Evolutionary conservation across 2,113 vertebrate genomes (phyloP).

Genomic region (Sapajus apella): DNA sequence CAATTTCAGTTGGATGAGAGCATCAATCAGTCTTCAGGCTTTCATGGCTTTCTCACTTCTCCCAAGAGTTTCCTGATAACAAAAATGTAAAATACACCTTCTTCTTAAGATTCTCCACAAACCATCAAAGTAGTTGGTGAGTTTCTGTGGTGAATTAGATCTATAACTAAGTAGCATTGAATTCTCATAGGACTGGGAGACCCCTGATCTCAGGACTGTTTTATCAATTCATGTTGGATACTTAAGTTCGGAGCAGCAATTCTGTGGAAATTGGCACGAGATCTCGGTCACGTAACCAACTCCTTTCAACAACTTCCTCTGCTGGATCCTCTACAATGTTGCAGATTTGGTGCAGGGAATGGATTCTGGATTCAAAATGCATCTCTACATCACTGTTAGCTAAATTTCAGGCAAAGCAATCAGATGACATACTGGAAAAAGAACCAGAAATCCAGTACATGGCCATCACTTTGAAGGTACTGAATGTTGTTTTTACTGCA

Average conservation of each 20-base stretch:
- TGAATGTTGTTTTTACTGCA: background rate
- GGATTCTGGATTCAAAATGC: background rate
- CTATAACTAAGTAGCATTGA: conserved; percentile 19
- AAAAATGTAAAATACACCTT: background rate
- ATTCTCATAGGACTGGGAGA: background rate
- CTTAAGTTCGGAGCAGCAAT: background rate
- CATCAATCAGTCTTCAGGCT: background rate
- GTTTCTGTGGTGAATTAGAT: background rate
- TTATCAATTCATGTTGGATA: conserved; percentile 1
- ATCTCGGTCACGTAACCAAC: background rate
- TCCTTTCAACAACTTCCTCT: background rate
- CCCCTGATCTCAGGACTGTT: background rate
- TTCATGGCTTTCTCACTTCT: background rate
- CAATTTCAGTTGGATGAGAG: background rate
- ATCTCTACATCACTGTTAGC: background rate
- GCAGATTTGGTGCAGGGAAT: background rate
- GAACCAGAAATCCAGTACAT: background rate
- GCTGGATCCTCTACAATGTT: background rate
- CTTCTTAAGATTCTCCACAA: background rate
- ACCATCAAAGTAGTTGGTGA: conserved; percentile 13
- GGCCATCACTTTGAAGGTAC: background rate
- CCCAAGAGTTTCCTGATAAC: background rate
- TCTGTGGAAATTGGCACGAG: background rate
- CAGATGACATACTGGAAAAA: background rate
- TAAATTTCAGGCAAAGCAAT: background rate